Percentiles rank a stretch among this genome's conserved stretches.
Evolutionary conservation across 2,797 vertebrate genomes (phyloP).

Genomic region (Sebastolobus alascanus): DNA sequence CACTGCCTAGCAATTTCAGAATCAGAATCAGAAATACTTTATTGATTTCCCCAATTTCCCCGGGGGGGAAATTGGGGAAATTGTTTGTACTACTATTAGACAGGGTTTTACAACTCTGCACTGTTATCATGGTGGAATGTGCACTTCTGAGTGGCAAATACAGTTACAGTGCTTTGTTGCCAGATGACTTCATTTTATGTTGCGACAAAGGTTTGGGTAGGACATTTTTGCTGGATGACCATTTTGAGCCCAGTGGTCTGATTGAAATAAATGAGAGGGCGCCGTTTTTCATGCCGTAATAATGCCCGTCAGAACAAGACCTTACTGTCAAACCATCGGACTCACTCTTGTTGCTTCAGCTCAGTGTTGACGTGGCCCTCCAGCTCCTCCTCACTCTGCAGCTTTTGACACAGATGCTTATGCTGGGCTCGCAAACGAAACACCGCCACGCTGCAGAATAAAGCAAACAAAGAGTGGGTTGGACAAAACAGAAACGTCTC

Average conservation of each 20-base stretch:
- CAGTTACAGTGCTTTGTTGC: not conserved
- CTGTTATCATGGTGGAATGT: not conserved
- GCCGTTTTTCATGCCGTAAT: not conserved
- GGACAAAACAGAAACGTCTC: not conserved
- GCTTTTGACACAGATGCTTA: slow-evolving; percentile 78
- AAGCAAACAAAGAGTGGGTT: not conserved
- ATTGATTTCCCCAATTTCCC: no score
- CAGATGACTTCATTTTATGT: not conserved
- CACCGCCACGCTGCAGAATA: slow-evolving; percentile 78
- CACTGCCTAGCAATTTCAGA: not conserved
- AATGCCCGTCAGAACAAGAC: slow-evolving; percentile 33
- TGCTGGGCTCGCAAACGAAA: slow-evolving; percentile 82
- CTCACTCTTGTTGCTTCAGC: slow-evolving; percentile 84
- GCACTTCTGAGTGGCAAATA: not conserved
- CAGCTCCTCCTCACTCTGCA: slow-evolving; percentile 84
- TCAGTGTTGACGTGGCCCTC: slow-evolving; percentile 69
- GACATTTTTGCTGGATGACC: not conserved
- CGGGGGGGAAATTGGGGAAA: no score
- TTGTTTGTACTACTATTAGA: not conserved
- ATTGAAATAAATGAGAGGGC: slow-evolving; percentile 12
- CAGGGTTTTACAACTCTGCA: no score
- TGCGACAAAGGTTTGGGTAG: not conserved
- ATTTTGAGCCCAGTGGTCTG: not conserved
- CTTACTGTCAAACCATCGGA: slow-evolving; percentile 37
- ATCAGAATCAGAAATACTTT: no score